A percentile compares a stretch with the other conserved stretches of the same genome.
phyloP scores from a whole-genome alignment of 2,113 vertebrate species.

The Actinemys pallida region DNA sequence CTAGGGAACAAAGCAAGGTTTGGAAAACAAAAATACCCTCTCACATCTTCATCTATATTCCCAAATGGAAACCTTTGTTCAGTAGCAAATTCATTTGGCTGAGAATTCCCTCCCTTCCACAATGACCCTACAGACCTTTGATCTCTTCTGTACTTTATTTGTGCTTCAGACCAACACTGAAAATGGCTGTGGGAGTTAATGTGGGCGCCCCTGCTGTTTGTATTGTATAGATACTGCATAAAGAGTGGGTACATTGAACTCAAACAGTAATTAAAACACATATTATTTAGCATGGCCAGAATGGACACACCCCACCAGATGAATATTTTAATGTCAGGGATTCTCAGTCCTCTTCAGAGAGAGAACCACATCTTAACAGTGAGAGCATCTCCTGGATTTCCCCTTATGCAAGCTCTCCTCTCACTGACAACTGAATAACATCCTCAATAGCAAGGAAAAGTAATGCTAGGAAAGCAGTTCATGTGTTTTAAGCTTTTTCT shows the following conservation, averaged over 20 bases:
- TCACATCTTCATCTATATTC: neutral
- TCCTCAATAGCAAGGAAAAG: neutral
- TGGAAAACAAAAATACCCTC: neutral
- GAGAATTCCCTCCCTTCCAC: neutral
- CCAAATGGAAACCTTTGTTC: neutral
- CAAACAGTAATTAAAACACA: fast-evolving
- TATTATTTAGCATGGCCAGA: neutral
- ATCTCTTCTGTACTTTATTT: neutral
- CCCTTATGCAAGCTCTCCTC: neutral
- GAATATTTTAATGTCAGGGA: neutral
- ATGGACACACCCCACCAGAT: neutral
- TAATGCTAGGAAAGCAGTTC: neutral
- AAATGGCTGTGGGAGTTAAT: neutral
- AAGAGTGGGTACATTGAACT: neutral
- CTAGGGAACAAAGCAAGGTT: neutral
- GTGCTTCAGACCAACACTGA: neutral
- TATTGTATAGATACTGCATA: neutral
- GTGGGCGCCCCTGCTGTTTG: neutral
- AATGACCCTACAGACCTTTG: neutral
- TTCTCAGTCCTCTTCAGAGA: neutral
- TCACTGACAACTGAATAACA: neutral
- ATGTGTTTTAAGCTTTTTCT: neutral
- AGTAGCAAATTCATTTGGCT: neutral
- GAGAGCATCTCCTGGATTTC: neutral
- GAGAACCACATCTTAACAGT: neutral